Evolutionary conservation across 2,113 vertebrate genomes (phyloP), one percentile per base, ranked within the genome.

Genomic region (Ameiurus melas): DNA sequence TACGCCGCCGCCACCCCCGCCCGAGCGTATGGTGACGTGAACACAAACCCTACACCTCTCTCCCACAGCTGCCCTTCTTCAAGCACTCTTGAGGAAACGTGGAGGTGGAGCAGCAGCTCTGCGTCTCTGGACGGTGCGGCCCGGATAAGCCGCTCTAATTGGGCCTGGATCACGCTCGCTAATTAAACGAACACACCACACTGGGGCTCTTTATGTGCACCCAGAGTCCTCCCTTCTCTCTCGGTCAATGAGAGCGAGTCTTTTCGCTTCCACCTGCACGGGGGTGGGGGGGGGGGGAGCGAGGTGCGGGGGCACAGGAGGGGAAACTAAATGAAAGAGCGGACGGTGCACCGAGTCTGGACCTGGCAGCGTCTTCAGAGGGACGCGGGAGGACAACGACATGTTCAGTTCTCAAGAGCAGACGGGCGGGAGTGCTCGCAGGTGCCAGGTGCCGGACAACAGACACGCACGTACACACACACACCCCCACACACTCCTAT

Each of bases 401-500:
- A 39, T 39, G 19, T 36, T 58, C 5, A 71, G 33, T 12, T 13
- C 27, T 58, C 17, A 27, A 79, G 75, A 81, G 75, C 30, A 51
- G 87, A 75, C 73, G 33, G n/a, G 53, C 47, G 58, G 62, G 47
- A 91, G 84, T 60, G 85, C 64, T 58, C 30, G 80, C 90, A 91
- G 84, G 90, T 91, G 90, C 89, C 90, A 89, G 87, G 89, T 87
- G 89, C 30, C 33, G 36, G 60, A 27, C 10, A n/a, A 71, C 5
- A 71, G 7, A 64, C 62, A 68, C 4, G 33, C 57, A 47, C 47
- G 20, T 57, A 55, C 86, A 64, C 66, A 19, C 57, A 20, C 57
- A 53, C 10, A 33, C 62, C 53, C 4, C 53, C 27, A 51, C 62
- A 70, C 62, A 66, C 16, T 10, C 16, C n/a, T 12, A n/a, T 1